These are phyloP conservation scores for Phrynocephalus vlangalii DNA, from an alignment of 2,797 vertebrate species.

Conservation along the genomic window DNA sequence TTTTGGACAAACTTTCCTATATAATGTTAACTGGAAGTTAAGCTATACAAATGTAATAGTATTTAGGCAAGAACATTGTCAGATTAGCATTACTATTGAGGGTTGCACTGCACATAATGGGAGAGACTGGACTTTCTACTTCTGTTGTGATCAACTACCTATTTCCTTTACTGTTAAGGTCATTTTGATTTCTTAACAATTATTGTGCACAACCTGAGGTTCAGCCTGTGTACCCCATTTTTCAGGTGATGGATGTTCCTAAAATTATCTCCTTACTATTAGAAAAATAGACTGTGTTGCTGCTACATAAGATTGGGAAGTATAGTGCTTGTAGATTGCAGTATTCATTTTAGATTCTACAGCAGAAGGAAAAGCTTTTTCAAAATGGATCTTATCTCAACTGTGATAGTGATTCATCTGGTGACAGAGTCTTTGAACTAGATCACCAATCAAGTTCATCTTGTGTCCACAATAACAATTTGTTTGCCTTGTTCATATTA, in stretches of 20 bases:
- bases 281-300: neutral
- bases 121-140: neutral
- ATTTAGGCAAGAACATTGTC: neutral
- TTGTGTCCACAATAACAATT: neutral
- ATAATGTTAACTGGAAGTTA: neutral
- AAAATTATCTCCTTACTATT: too few relatives aligned
- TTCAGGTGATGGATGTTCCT: neutral
- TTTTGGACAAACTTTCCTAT: neutral
- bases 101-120: neutral
- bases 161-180: too few relatives aligned
- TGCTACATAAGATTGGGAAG: neutral
- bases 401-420: neutral
- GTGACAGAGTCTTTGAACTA: neutral
- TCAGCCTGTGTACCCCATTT: neutral
- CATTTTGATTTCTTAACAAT: too few relatives aligned
- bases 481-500: neutral
- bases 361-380: neutral
- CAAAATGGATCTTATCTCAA: neutral
- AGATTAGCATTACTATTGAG: neutral
- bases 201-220: neutral
- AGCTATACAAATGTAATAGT: neutral
- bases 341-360: neutral
- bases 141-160: too few relatives aligned
- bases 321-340: neutral
- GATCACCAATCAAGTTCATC: neutral